Conservation (phyloP, 2,797 vertebrate genomes). For the Rhinogobio ventralis region DNA sequence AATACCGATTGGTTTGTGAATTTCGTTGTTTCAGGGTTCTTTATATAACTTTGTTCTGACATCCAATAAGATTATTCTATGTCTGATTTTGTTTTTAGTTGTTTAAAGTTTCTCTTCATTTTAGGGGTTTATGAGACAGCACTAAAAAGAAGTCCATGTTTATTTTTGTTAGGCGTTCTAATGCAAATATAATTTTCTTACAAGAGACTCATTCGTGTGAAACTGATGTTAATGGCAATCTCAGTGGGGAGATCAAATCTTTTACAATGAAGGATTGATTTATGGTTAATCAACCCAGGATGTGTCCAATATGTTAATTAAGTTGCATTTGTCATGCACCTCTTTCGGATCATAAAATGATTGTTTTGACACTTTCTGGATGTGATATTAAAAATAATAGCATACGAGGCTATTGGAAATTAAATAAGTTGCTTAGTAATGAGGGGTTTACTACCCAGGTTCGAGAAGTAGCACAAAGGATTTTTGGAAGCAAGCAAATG, state of each 20-base stretch:
- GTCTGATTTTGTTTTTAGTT: not conserved
- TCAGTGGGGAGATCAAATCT: too few relatives aligned
- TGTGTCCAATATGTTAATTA: not conserved
- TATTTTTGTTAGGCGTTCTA: too few relatives aligned
- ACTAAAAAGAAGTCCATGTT: too few relatives aligned
- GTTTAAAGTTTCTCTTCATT: too few relatives aligned
- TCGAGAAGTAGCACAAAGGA: not conserved
- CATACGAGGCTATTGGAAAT: not conserved
- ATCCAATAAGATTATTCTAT: not conserved
- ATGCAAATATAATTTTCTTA: too few relatives aligned
- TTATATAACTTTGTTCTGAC: not conserved
- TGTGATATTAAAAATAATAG: not conserved
- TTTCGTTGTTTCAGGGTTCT: not conserved
- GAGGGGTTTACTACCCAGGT: not conserved
- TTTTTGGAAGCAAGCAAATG: not conserved
- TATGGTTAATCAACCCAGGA: not conserved
- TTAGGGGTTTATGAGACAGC: too few relatives aligned
- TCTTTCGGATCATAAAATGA: not conserved
- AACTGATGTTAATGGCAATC: too few relatives aligned
- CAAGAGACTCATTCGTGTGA: too few relatives aligned
- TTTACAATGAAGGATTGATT: not conserved
- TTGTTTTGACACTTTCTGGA: not conserved
- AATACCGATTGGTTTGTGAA: not conserved
- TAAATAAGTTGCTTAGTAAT: not conserved
- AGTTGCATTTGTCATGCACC: not conserved